Evolutionary conservation across 2,888 invertebrate species (phyloP).

Genomic region (Sclerodermus sp.): DNA sequence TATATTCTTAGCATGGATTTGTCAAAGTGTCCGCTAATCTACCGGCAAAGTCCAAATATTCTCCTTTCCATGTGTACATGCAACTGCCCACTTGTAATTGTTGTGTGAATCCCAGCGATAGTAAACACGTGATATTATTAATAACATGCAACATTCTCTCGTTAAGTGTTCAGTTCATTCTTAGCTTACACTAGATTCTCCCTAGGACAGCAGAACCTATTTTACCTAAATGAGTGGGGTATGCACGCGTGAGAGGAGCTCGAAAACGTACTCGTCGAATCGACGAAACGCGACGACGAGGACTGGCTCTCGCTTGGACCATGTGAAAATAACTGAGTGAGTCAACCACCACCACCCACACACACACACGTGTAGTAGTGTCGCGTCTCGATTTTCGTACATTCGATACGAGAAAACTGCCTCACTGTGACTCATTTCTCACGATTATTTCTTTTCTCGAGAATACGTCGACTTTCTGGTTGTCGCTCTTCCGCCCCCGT

Average conservation of each 20-base stretch:
- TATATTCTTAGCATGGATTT: too few species aligned
- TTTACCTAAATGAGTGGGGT: too few species aligned
- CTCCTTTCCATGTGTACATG: conserved; percentile 9
- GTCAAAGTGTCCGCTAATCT: too few species aligned
- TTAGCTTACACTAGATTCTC: conserved; percentile 15
- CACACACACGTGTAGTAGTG: not conserved
- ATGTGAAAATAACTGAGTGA: not conserved
- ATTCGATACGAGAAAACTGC: not conserved
- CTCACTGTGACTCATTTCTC: not conserved
- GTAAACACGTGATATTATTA: conserved; percentile 31
- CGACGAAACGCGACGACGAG: too few species aligned
- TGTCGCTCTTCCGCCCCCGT: too few species aligned
- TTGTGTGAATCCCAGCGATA: conserved; percentile 23
- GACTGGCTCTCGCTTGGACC: too few species aligned
- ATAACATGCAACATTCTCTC: conserved; percentile 45
- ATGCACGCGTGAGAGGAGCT: too few species aligned
- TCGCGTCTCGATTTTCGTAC: not conserved
- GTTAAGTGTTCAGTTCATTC: conserved; percentile 31
- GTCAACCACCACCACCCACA: not conserved
- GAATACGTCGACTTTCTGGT: too few species aligned
- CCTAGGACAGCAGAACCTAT: too few species aligned
- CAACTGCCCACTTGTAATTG: conserved; percentile 24
- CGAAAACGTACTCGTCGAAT: too few species aligned
- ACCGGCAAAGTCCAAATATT: too few species aligned
- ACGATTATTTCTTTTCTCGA: not conserved